Percentiles rank a stretch among this genome's conserved stretches.
phyloP scores from a whole-genome alignment of 2,113 vertebrate genomes.

The Talpa occidentalis region DNA sequence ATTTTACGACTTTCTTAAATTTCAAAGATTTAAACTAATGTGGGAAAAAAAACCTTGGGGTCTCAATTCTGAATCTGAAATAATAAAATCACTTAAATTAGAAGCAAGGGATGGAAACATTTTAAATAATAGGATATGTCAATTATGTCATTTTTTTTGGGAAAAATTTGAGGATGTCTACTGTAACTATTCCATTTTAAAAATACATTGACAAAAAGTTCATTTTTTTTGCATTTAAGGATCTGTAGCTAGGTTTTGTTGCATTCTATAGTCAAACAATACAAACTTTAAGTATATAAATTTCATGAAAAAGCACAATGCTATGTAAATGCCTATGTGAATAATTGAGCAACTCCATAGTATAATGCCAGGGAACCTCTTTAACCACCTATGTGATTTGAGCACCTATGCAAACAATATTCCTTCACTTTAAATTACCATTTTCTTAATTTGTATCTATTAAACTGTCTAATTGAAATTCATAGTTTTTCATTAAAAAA shows the following conservation, averaged over 20 bases:
- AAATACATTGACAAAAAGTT: neutral
- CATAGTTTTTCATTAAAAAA: slow-evolving; percentile 70
- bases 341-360: slow-evolving; percentile 37
- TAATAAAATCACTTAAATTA: neutral
- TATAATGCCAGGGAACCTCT: slow-evolving; percentile 59
- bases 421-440: slow-evolving; percentile 68
- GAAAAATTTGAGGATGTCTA: neutral
- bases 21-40: slow-evolving; percentile 14
- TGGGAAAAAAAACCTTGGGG: neutral
- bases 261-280: neutral
- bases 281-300: slow-evolving; percentile 23
- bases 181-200: slow-evolving; percentile 9
- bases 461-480: slow-evolving; percentile 75
- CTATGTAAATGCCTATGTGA: slow-evolving; percentile 40
- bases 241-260: neutral
- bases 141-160: neutral
- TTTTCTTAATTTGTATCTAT: slow-evolving; percentile 71
- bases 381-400: slow-evolving; percentile 63
- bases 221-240: neutral
- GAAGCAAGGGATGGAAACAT: neutral
- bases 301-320: slow-evolving; percentile 60
- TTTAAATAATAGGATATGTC: neutral
- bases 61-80: neutral
- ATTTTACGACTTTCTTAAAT: slow-evolving; percentile 32
- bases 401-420: slow-evolving; percentile 36